Conservation (phyloP, 1,140 invertebrate species). For the Macrotrachela quadricornifera region DNA sequence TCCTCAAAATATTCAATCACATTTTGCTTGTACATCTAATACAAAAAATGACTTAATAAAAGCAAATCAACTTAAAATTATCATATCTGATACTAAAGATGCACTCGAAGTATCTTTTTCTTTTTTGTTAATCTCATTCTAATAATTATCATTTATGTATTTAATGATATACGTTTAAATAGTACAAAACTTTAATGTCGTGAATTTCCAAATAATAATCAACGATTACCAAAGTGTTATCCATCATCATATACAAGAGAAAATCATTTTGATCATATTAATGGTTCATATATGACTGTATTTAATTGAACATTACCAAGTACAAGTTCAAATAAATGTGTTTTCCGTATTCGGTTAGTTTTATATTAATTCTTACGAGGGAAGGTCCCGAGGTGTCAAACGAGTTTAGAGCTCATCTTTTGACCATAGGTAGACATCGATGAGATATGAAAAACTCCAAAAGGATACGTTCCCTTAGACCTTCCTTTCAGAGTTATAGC, state of each 20-base stretch:
- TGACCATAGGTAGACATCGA: too few relatives aligned
- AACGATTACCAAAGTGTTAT: conserved; percentile 17
- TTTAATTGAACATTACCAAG: conserved; percentile 28
- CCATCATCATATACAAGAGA: conserved; percentile 24
- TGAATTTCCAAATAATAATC: conserved; percentile 18
- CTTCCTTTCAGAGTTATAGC: too few relatives aligned
- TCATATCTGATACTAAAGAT: conserved; percentile 20
- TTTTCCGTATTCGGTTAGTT: conserved; percentile 12
- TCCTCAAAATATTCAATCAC: conserved; percentile 15
- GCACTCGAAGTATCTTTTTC: conserved; percentile 18
- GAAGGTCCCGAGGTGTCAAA: too few relatives aligned
- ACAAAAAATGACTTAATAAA: conserved; percentile 10
- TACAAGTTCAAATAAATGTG: conserved; percentile 9
- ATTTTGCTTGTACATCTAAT: conserved; percentile 6
- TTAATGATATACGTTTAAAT: conserved; percentile 10
- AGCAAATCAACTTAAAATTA: conserved; percentile 10
- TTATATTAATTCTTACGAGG: too few relatives aligned
- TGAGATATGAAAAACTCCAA: too few relatives aligned
- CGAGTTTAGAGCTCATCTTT: too few relatives aligned
- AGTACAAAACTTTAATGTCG: conserved; percentile 15
- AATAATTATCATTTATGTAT: conserved; percentile 10
- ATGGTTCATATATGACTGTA: conserved; percentile 17
- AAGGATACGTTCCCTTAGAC: too few relatives aligned
- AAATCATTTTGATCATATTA: conserved; percentile 27
- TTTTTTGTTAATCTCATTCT: conserved; percentile 11